These are phyloP conservation scores for Lepidurus arcticus DNA, from an alignment of 1,140 invertebrate genomes.

Conservation along the genomic window DNA sequence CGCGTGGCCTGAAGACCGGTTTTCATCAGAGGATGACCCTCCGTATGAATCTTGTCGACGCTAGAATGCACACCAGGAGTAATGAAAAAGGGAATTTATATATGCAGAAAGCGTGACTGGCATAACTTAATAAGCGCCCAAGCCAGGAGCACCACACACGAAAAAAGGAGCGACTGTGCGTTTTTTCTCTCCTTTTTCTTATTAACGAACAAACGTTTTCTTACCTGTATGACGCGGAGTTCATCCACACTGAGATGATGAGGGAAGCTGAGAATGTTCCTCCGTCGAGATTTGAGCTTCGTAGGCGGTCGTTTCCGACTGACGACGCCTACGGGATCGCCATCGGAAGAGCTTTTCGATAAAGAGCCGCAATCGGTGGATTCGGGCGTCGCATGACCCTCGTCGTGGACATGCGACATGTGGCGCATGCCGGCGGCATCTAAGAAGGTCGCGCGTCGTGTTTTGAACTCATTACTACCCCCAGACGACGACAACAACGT, in stretches of 20 bases:
- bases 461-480: background rate
- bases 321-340: constrained; percentile 40
- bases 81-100: background rate
- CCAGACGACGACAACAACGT: background rate
- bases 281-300: constrained; percentile 45
- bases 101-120: background rate
- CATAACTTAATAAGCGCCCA: constrained; percentile 2
- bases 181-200: background rate
- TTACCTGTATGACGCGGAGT: constrained; percentile 57
- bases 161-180: background rate
- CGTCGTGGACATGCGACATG: background rate
- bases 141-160: background rate
- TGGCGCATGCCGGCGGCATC: background rate
- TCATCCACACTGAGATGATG: constrained; percentile 61
- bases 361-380: constrained; percentile 47
- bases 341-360: constrained; percentile 46
- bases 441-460: constrained; percentile 6
- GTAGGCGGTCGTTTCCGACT: constrained; percentile 40
- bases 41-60: constrained; percentile 66
- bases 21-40: constrained; percentile 80
- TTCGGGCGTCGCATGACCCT: constrained; percentile 30
- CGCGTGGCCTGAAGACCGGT: constrained; percentile 80
- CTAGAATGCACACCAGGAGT: constrained; percentile 44
- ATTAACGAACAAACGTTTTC: background rate
- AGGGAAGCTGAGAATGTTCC: constrained; percentile 49